phyloP scores from a whole-genome alignment of 2,797 vertebrate species.

The Lemur catta region DNA sequence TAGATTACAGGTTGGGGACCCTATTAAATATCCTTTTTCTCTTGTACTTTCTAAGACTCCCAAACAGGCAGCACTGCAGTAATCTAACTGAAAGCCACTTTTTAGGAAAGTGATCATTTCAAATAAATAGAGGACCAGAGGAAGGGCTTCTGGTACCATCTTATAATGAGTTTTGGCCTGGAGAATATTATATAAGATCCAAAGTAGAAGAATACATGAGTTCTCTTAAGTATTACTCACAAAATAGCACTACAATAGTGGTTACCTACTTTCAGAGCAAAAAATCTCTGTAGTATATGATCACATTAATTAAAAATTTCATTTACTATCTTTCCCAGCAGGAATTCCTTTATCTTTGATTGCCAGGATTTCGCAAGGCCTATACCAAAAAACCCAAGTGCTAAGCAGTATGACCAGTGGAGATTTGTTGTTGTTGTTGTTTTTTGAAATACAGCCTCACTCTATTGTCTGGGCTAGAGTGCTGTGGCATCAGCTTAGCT shows the following conservation, averaged over 20 bases:
- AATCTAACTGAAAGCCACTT: neutral
- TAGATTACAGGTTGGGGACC: neutral
- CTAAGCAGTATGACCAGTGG: neutral
- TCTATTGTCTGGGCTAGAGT: no score
- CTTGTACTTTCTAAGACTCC: neutral
- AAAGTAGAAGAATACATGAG: neutral
- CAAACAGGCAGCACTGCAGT: neutral
- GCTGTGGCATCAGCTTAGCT: no score
- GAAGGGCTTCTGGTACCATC: neutral
- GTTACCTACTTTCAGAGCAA: constrained; percentile 65
- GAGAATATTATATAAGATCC: constrained; percentile 14
- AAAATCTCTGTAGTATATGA: constrained; percentile 61
- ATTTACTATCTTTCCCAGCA: constrained; percentile 69
- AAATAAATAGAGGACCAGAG: neutral
- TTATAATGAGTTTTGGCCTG: neutral
- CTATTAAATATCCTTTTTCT: neutral
- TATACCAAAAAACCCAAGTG: constrained; percentile 1
- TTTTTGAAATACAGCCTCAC: no score
- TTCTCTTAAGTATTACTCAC: constrained; percentile 15
- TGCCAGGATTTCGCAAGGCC: constrained; percentile 48
- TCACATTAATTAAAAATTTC: constrained; percentile 75
- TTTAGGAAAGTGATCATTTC: constrained; percentile 22
- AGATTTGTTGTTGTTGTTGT: neutral
- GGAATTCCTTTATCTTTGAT: constrained; percentile 70
- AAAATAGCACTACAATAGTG: neutral